A percentile compares a stretch with the other conserved stretches of the same genome.
Conservation (phyloP, 2,113 vertebrate species). For the Oenanthe melanoleuca region DNA sequence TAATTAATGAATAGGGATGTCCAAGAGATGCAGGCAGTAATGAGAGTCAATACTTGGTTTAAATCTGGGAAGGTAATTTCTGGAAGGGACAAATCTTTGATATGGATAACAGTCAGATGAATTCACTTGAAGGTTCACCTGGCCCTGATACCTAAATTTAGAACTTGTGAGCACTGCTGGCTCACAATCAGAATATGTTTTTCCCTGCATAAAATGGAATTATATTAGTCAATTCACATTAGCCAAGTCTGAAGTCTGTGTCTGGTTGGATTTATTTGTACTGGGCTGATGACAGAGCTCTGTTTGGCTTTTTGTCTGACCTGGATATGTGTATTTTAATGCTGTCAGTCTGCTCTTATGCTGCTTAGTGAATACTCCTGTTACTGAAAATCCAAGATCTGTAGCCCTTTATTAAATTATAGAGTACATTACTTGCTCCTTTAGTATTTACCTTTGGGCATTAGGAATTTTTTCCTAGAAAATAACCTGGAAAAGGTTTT, state of each 20-base stretch:
- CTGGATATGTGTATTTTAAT: not conserved
- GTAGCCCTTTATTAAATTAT: not conserved
- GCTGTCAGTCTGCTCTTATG: not conserved
- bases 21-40: not conserved
- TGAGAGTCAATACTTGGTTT: not conserved
- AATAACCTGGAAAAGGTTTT: not conserved
- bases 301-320: conserved; percentile 46
- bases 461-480: not conserved
- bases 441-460: conserved; percentile 23
- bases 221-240: conserved; percentile 68
- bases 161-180: conserved; percentile 44
- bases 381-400: not conserved
- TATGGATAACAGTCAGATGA: conserved; percentile 45
- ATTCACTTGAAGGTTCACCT: conserved; percentile 35
- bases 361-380: not conserved
- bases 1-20: not conserved
- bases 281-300: conserved; percentile 30
- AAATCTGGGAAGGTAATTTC: not conserved
- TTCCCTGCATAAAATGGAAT: conserved; percentile 62
- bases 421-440: not conserved
- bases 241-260: conserved; percentile 52
- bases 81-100: not conserved
- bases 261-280: conserved; percentile 70
- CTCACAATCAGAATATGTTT: conserved; percentile 68
- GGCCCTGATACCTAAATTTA: conserved; percentile 31